Conservation (phyloP, 2,113 vertebrate species). For the Triplophysa tibetana region DNA sequence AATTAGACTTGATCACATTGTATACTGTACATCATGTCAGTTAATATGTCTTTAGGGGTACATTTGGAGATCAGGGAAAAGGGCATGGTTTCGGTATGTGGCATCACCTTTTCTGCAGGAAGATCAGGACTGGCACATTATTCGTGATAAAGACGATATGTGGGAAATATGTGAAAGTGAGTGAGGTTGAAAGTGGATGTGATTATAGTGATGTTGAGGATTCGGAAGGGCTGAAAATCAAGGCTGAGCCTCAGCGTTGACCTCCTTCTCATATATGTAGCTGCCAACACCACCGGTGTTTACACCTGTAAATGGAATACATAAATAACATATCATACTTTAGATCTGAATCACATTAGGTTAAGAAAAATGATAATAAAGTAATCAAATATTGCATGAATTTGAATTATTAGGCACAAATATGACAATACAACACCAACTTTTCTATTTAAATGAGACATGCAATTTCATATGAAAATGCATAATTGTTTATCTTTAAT, state of each 20-base stretch:
- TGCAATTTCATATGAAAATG: not conserved
- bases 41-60: not conserved
- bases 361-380: too few relatives aligned
- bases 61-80: not conserved
- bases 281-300: conserved; percentile 96
- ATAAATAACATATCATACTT: not conserved
- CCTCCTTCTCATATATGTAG: conserved; percentile 95
- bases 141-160: not conserved
- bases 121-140: conserved; percentile 13
- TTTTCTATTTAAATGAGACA: not conserved
- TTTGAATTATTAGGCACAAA: conserved; percentile 17
- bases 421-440: not conserved
- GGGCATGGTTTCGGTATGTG: not conserved
- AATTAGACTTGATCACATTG: not conserved
- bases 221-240: conserved; percentile 63
- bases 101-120: not conserved
- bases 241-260: conserved; percentile 83
- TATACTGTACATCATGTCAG: not conserved
- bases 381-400: not conserved
- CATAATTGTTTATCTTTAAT: not conserved
- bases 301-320: conserved; percentile 79
- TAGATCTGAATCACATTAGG: not conserved
- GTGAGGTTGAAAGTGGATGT: conserved; percentile 30
- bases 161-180: conserved; percentile 4
- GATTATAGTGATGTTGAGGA: conserved; percentile 12